Percentiles rank a stretch among this genome's conserved stretches.
Conservation (phyloP, 2,888 invertebrate genomes). For the Cryptocephalus moraei region DNA sequence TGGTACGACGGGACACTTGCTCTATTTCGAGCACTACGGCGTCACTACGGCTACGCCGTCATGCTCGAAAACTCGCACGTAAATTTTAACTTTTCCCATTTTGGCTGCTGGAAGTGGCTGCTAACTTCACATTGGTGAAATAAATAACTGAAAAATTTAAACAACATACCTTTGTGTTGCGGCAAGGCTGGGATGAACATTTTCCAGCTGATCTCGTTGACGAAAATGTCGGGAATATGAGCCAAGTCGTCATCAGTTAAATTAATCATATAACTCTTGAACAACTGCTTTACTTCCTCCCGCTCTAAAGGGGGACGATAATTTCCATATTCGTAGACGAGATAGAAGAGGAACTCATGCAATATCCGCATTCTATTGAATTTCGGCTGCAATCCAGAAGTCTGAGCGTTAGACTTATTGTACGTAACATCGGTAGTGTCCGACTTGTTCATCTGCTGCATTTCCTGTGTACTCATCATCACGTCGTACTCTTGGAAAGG, state of each 20-base stretch:
- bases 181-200: constrained; percentile 63
- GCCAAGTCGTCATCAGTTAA: constrained; percentile 34
- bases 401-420: constrained; percentile 14
- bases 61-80: too few species aligned
- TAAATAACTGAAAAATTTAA: too few species aligned
- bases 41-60: too few species aligned
- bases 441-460: constrained; percentile 10
- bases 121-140: too few species aligned
- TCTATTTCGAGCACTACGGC: too few species aligned
- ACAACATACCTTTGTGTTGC: constrained; percentile 33
- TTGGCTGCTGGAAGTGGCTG: too few species aligned
- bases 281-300: constrained; percentile 29
- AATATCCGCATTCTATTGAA: constrained; percentile 51
- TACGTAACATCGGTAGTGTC: background rate
- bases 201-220: constrained; percentile 51
- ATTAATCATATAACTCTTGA: constrained; percentile 14
- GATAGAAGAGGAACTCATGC: constrained; percentile 60
- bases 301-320: constrained; percentile 17
- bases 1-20: too few species aligned
- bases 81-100: too few species aligned
- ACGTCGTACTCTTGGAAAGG: constrained; percentile 17
- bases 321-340: constrained; percentile 43
- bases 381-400: constrained; percentile 47
- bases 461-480: constrained; percentile 19
- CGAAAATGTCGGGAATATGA: constrained; percentile 42